A percentile compares a stretch with the other conserved stretches of the same genome.
Evolutionary conservation across 2,113 vertebrate genomes (phyloP).

Genomic region (Centropristis striata): DNA sequence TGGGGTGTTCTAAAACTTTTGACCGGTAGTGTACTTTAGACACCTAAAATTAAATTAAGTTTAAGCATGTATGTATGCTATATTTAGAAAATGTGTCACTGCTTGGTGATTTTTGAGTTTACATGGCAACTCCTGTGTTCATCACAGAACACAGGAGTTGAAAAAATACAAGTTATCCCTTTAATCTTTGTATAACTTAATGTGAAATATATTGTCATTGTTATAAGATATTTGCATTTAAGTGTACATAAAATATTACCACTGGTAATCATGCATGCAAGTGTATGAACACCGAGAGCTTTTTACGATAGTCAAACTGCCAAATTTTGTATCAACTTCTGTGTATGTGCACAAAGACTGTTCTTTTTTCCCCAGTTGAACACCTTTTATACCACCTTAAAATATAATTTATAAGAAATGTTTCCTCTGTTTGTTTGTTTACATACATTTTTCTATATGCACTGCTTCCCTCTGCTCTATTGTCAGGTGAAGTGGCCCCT

Average conservation of each 20-base stretch:
- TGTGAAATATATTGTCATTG: too few species aligned
- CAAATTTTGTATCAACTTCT: constrained; percentile 44
- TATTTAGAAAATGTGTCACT: too few species aligned
- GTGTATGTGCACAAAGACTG: constrained; percentile 14
- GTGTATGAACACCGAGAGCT: neutral
- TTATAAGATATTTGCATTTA: neutral
- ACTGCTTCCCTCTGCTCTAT: neutral
- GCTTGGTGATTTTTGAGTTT: too few species aligned
- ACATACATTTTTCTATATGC: neutral
- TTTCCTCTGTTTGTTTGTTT: neutral
- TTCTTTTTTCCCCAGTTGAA: constrained; percentile 24
- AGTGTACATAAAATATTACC: neutral
- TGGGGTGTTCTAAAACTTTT: too few species aligned
- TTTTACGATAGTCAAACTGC: constrained; percentile 16
- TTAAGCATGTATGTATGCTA: too few species aligned
- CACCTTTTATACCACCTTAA: constrained; percentile 47
- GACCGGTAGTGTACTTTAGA: too few species aligned
- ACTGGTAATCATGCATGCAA: neutral
- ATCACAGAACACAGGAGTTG: too few species aligned
- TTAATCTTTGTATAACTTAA: too few species aligned
- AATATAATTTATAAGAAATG: constrained; percentile 49
- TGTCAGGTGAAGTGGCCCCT: constrained; percentile 22
- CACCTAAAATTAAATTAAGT: too few species aligned
- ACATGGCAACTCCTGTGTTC: too few species aligned
- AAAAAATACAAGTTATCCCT: too few species aligned